Percentiles rank a stretch among this genome's conserved stretches.
These are phyloP conservation scores for Antechinus flavipes DNA, from an alignment of 2,113 vertebrate genomes.

Conservation along the genomic window DNA sequence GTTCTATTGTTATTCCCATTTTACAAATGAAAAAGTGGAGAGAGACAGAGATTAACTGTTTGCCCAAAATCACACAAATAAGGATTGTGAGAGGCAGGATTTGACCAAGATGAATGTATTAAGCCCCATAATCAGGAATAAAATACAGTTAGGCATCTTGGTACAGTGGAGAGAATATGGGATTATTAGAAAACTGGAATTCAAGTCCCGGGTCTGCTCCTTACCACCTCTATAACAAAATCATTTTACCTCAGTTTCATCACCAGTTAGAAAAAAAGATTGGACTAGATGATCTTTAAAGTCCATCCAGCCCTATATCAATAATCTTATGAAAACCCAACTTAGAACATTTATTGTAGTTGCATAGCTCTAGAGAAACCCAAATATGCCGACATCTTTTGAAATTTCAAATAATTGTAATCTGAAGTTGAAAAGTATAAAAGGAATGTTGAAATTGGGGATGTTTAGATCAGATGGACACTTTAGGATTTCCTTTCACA, in stretches of 20 bases:
- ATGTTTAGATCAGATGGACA: constrained; percentile 22
- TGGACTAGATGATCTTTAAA: no score
- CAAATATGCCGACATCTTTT: constrained; percentile 7
- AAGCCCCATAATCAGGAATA: background rate
- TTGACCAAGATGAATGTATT: background rate
- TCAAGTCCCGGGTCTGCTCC: no score
- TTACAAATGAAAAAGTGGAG: background rate
- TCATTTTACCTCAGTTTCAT: no score
- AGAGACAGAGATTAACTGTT: background rate
- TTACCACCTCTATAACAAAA: no score
- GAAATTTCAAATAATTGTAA: constrained; percentile 34
- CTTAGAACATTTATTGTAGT: background rate
- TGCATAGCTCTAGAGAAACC: constrained; percentile 21
- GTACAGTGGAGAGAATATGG: no score
- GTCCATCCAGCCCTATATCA: no score
- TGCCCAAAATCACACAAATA: background rate
- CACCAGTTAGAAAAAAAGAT: no score
- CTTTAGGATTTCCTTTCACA: constrained; percentile 13
- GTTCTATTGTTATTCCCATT: background rate
- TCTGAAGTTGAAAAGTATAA: constrained; percentile 34
- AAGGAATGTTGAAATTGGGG: background rate
- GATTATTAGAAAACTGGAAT: no score
- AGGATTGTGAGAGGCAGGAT: background rate
- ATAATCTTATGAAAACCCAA: background rate
- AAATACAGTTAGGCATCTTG: no score